Base-by-base conservation (phyloP, 2,888 invertebrate species). In the Marronus borbonicus region DNA sequence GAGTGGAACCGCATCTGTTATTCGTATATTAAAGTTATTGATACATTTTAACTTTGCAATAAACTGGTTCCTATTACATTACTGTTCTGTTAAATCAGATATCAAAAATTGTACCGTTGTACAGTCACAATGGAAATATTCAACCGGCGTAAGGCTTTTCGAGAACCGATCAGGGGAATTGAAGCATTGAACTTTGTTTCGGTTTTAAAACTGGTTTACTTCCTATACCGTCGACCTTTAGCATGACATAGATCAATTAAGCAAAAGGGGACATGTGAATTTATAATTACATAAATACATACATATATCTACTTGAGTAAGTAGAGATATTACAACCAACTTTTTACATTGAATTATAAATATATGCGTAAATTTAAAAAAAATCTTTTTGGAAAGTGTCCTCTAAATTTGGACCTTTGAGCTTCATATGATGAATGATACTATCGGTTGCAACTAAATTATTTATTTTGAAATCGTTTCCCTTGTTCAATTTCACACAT, bases 101-200 rank as follows among this genome's bases (percentile, higher is more conserved):
- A 55, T 10, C 36, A 70, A 17, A 31, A 55, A 39, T 55, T 55
- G 20, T 55, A 55, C 52, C 55, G 52, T 70, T 70, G 55, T 17
- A 31, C 70, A 31, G 70, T 28, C 69, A 36, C 52, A 55, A 50
- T 50, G 1, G 31, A n/a, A 20, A 31, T n/a, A 20, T 62, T 55
- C 39, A 55, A 36, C 70, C 58, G 58, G 10, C 39, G 31, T 58
- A 58, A 17, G 24, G 31, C n/a, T 70, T 58, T 70, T 55, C 52
- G 24, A 52, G 24, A 68, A 68, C 20, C 58, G n/a, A 36, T 39
- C 20, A 49, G 20, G n/a, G 72, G 24, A 68, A 60, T 44, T 60
- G 60, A 74, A 74, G 44, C 72, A 74, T 74, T 74, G 72, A 74
- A 74, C 72, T 74, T 74, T 74, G 72, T 60, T 44, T 74, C 60